Conservation (phyloP, 2,888 invertebrate genomes). For the Thereva nobilitata region DNA sequence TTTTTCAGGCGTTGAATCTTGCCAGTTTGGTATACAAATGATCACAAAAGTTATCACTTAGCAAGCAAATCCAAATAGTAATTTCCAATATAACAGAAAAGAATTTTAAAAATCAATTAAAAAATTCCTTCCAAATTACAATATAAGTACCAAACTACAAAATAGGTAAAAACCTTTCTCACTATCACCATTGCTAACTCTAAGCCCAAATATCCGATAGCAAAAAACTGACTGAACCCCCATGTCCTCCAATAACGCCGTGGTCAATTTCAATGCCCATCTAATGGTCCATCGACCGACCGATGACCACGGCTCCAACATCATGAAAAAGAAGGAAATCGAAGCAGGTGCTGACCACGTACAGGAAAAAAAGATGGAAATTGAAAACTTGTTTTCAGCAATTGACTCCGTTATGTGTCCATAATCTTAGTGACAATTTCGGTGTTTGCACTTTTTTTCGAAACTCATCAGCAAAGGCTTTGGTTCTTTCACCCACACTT, state of each 20-base stretch:
- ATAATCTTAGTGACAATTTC: slow-evolving; percentile 42
- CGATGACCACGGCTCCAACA: neutral
- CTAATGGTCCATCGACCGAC: slow-evolving; percentile 3
- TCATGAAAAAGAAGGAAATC: slow-evolving; percentile 14
- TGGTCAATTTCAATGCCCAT: slow-evolving; percentile 14
- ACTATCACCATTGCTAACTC: too few species aligned
- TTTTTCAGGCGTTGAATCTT: too few species aligned
- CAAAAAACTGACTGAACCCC: too few species aligned
- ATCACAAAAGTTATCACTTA: too few species aligned
- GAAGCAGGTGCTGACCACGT: slow-evolving; percentile 8
- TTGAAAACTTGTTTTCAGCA: slow-evolving; percentile 12
- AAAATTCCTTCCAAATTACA: too few species aligned
- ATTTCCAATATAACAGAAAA: too few species aligned
- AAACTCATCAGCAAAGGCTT: slow-evolving; percentile 9
- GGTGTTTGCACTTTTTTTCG: slow-evolving; percentile 37
- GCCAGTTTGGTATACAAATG: too few species aligned
- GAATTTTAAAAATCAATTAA: too few species aligned
- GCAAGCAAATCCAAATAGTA: too few species aligned
- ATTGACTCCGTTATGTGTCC: slow-evolving; percentile 29
- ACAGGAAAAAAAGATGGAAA: neutral
- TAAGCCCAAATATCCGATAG: too few species aligned
- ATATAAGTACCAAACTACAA: too few species aligned
- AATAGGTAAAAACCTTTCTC: too few species aligned
- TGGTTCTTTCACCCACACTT: neutral
- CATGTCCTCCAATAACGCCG: neutral